A percentile compares a stretch with the other conserved stretches of the same genome.
These are phyloP conservation scores for Cossypha heuglini DNA, from an alignment of 2,797 vertebrate genomes.

Conservation along the genomic window DNA sequence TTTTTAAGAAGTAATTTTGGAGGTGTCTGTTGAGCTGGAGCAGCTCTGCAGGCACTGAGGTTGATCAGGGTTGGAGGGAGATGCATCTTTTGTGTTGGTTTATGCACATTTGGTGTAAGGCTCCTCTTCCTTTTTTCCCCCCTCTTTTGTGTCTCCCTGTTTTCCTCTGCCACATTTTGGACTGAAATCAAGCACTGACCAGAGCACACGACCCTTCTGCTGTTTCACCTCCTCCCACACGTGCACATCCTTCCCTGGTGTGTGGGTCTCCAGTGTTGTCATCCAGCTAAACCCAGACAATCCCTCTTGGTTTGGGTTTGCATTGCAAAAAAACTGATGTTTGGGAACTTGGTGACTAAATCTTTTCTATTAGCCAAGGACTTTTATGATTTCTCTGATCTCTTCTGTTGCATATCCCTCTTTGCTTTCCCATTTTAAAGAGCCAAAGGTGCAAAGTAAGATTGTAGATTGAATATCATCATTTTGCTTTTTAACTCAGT, in stretches of 20 bases:
- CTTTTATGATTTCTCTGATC: not conserved
- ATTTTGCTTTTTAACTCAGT: conserved; percentile 68
- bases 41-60: not conserved
- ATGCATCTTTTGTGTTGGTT: not conserved
- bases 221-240: not conserved
- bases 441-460: conserved; percentile 78
- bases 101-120: not conserved
- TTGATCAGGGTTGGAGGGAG: conserved; percentile 49
- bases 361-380: conserved; percentile 35
- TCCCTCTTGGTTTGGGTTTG: not conserved
- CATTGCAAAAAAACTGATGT: not conserved
- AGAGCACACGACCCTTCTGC: not conserved
- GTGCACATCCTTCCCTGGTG: not conserved
- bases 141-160: not conserved
- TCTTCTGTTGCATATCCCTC: conserved; percentile 11
- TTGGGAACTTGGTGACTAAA: not conserved
- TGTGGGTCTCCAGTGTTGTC: not conserved
- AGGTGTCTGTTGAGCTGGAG: not conserved
- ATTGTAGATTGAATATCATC: conserved; percentile 67
- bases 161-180: not conserved
- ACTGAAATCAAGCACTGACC: not conserved
- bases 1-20: not conserved
- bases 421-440: conserved; percentile 60
- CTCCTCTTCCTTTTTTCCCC: not conserved
- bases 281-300: not conserved